phyloP scores from a whole-genome alignment of 2,888 invertebrate genomes.

The Hirtodrosophila duncani region DNA sequence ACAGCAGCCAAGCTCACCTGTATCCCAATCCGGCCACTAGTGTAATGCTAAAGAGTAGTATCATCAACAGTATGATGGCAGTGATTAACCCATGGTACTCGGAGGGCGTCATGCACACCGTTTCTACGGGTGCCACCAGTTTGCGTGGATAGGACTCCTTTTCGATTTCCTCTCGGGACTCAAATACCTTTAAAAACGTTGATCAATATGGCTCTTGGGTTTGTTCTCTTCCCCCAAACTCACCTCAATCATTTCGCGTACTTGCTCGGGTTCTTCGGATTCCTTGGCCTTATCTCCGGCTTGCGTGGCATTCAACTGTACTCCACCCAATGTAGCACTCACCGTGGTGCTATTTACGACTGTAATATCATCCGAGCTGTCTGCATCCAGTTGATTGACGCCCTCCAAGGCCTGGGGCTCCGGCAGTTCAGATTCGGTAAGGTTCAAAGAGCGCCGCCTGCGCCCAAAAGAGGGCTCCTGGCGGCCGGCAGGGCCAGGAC shows the following conservation, averaged over 20 bases:
- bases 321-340: slow-evolving; percentile 62
- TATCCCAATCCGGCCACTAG: slow-evolving; percentile 87
- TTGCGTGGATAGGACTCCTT: slow-evolving; percentile 82
- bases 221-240: not conserved
- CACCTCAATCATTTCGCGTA: slow-evolving; percentile 93
- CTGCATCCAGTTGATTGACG: slow-evolving; percentile 29
- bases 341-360: slow-evolving; percentile 72
- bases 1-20: slow-evolving; percentile 80
- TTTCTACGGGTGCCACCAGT: slow-evolving; percentile 83
- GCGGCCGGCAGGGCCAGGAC: slow-evolving; percentile 87
- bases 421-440: slow-evolving; percentile 49
- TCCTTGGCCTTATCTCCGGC: slow-evolving; percentile 51
- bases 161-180: slow-evolving; percentile 86
- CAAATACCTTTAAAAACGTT: slow-evolving; percentile 84
- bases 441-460: slow-evolving; percentile 80
- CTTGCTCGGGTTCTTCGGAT: slow-evolving; percentile 83
- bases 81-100: slow-evolving; percentile 92
- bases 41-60: slow-evolving; percentile 86
- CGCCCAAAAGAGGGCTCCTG: slow-evolving; percentile 90
- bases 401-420: slow-evolving; percentile 43
- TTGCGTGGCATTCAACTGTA: slow-evolving; percentile 57
- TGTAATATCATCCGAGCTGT: slow-evolving; percentile 49
- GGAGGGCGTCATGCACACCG: slow-evolving; percentile 88
- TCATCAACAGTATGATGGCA: slow-evolving; percentile 86
- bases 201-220: not conserved